A percentile compares a stretch with the other conserved stretches of the same genome.
phyloP scores from a whole-genome alignment of 2,113 vertebrate genomes.

The Phocoena phocoena region DNA sequence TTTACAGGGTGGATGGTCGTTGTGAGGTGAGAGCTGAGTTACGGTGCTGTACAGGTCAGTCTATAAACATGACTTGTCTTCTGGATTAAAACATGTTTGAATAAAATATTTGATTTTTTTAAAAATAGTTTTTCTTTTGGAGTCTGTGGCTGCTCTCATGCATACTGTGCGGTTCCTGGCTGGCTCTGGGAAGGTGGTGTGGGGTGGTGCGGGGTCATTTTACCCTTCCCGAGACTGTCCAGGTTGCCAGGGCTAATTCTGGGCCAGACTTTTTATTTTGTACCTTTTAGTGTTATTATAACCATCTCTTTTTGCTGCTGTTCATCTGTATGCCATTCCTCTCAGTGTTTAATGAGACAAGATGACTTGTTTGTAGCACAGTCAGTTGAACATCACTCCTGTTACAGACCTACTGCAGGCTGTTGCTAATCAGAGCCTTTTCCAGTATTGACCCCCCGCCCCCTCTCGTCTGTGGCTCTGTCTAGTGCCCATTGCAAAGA shows the following conservation, averaged over 20 bases:
- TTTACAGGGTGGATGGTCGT: neutral
- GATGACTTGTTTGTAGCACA: neutral
- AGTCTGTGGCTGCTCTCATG: neutral
- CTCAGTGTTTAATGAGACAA: neutral
- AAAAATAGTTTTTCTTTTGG: neutral
- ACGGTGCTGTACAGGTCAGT: neutral
- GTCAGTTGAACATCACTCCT: neutral
- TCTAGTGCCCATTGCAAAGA: neutral
- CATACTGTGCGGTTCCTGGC: neutral
- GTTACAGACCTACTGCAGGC: no score
- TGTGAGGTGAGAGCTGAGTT: neutral
- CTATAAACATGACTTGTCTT: neutral
- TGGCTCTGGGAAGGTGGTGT: neutral
- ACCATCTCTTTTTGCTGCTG: neutral
- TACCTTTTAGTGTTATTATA: neutral
- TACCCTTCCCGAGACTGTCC: no score
- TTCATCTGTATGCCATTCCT: neutral
- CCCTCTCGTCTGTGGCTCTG: neutral
- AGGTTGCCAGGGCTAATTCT: neutral
- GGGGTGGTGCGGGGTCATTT: no score
- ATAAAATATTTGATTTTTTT: neutral
- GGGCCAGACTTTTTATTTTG: neutral
- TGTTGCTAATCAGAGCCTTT: no score
- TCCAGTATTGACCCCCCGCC: rapidly evolving
- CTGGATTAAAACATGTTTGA: neutral